phyloP scores from a whole-genome alignment of 2,888 invertebrate species.

The Pristionchus entomophagus region DNA sequence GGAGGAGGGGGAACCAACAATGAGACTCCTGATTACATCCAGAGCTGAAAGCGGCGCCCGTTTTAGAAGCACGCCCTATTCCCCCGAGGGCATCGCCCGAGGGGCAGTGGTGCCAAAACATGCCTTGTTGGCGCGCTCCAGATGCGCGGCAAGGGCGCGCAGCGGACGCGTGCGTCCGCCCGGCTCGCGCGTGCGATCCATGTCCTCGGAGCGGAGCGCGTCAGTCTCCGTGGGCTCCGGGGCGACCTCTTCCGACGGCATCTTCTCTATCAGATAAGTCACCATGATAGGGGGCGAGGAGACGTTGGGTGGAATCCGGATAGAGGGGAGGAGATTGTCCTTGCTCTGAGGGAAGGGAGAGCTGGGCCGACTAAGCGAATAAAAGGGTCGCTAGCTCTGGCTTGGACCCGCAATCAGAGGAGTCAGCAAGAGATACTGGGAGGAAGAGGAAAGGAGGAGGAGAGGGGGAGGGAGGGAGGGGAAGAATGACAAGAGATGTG shows the following conservation, averaged over 20 bases:
- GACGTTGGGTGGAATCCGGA: too few relatives aligned
- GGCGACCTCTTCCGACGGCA: background rate
- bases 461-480: too few relatives aligned
- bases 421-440: background rate
- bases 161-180: background rate
- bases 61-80: too few relatives aligned
- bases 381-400: background rate
- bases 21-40: constrained; percentile 16
- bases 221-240: constrained; percentile 18
- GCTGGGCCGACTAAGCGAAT: background rate
- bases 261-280: background rate
- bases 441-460: background rate
- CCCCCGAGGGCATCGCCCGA: too few relatives aligned
- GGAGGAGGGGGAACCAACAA: background rate
- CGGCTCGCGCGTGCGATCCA: background rate
- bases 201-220: background rate
- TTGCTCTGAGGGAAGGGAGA: background rate
- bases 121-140: constrained; percentile 40
- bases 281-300: background rate
- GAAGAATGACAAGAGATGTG: background rate
- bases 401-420: background rate
- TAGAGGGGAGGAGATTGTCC: background rate
- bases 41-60: background rate
- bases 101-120: too few relatives aligned
- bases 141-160: constrained; percentile 25